phyloP scores from a whole-genome alignment of 2,113 vertebrate species.

The Pseudorectes ferrugineus region DNA sequence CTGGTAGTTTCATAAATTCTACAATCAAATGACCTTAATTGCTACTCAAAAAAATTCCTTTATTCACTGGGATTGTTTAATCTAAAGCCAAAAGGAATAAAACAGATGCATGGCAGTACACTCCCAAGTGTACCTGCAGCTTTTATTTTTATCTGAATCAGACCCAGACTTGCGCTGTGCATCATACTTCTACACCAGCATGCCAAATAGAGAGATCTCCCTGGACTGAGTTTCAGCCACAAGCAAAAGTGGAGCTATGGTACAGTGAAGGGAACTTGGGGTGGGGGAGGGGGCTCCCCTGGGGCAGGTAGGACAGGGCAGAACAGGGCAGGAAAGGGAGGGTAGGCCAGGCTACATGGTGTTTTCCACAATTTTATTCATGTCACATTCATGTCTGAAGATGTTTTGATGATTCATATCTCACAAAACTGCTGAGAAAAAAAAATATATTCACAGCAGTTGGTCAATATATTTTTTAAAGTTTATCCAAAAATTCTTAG shows the following conservation, averaged over 20 bases:
- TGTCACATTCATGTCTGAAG: not conserved
- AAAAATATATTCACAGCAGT: not conserved
- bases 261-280: rapidly evolving
- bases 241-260: not conserved
- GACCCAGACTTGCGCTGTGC: rapidly evolving
- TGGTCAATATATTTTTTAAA: not conserved
- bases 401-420: not conserved
- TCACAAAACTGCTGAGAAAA: not conserved
- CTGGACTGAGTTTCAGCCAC: not conserved
- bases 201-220: not conserved
- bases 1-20: not conserved
- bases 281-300: rapidly evolving
- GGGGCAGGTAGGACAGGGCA: not conserved
- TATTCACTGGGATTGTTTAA: not conserved
- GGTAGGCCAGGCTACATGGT: rapidly evolving
- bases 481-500: not conserved
- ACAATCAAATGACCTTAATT: not conserved
- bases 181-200: not conserved
- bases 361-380: not conserved
- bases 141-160: not conserved
- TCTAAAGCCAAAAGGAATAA: not conserved
- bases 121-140: not conserved
- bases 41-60: not conserved
- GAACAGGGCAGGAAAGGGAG: not conserved
- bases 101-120: not conserved